Evolutionary conservation across 2,113 vertebrate species (phyloP).

Genomic region (Thamnaconus septentrionalis): DNA sequence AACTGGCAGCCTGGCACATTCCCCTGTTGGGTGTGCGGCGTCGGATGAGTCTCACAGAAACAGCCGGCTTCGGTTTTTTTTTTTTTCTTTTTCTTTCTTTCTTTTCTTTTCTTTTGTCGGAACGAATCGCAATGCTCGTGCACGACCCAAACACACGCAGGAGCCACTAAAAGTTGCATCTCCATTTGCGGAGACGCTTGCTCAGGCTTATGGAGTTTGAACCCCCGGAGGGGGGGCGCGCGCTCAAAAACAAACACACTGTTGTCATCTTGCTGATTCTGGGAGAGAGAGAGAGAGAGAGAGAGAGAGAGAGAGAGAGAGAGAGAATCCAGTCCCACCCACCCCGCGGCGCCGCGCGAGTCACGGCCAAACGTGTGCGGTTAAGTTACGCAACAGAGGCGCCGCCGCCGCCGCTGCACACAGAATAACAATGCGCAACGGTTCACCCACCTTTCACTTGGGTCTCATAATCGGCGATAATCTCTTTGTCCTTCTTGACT

Average conservation of each 20-base stretch:
- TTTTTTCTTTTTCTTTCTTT: too few relatives aligned
- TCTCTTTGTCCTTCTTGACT: conserved; percentile 98
- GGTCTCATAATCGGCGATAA: conserved; percentile 93
- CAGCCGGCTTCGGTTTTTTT: background rate
- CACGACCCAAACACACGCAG: conserved; percentile 27
- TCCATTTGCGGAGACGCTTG: too few relatives aligned
- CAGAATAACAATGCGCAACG: conserved; percentile 27
- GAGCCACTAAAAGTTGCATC: background rate
- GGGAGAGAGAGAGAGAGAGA: too few relatives aligned
- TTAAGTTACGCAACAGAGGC: conserved; percentile 67
- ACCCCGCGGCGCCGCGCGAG: conserved; percentile 40
- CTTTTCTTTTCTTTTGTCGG: background rate
- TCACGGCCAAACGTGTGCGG: conserved; percentile 35
- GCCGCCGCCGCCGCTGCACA: conserved; percentile 27
- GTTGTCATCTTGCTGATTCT: too few relatives aligned
- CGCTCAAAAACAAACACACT: too few relatives aligned
- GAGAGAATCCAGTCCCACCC: conserved; percentile 22
- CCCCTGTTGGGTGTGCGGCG: conserved; percentile 24
- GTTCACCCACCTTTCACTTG: conserved; percentile 89
- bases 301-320: background rate
- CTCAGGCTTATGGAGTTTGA: too few relatives aligned
- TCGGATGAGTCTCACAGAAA: background rate
- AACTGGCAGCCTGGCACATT: conserved; percentile 6
- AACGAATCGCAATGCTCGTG: conserved; percentile 10
- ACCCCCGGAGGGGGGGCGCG: too few relatives aligned